These are phyloP conservation scores for Stratiomys singularior DNA, from an alignment of 2,888 invertebrate genomes.

Conservation along the genomic window DNA sequence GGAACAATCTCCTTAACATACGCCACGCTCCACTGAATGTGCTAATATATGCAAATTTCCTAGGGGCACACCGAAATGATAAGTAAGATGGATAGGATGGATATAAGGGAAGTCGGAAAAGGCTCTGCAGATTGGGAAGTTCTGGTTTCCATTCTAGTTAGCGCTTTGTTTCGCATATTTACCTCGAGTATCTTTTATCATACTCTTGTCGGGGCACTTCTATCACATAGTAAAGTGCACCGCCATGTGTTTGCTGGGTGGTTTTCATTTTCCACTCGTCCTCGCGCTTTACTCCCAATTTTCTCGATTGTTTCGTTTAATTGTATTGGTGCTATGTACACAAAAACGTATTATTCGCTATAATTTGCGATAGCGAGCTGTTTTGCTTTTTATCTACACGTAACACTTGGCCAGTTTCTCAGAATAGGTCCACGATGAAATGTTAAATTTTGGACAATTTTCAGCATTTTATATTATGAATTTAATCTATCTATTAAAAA, in stretches of 20 bases:
- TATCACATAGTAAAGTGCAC: constrained; percentile 76
- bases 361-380: constrained; percentile 5
- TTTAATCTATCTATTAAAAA: too few species aligned
- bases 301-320: background rate
- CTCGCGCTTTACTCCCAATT: background rate
- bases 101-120: background rate
- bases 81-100: background rate
- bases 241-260: constrained; percentile 70
- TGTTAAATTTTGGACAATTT: background rate
- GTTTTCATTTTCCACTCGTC: constrained; percentile 21
- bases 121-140: background rate
- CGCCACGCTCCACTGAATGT: constrained; percentile 11
- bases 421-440: background rate
- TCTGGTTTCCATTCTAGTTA: background rate
- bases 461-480: background rate
- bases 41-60: constrained; percentile 40
- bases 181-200: constrained; percentile 50
- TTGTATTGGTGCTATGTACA: background rate
- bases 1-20: background rate
- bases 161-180: constrained; percentile 19
- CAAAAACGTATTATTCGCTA: background rate
- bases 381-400: constrained; percentile 1
- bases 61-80: background rate
- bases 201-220: constrained; percentile 67
- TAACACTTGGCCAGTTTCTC: background rate